These are phyloP conservation scores for Tadarida brasiliensis DNA, from an alignment of 2,797 vertebrate species.

Conservation along the genomic window DNA sequence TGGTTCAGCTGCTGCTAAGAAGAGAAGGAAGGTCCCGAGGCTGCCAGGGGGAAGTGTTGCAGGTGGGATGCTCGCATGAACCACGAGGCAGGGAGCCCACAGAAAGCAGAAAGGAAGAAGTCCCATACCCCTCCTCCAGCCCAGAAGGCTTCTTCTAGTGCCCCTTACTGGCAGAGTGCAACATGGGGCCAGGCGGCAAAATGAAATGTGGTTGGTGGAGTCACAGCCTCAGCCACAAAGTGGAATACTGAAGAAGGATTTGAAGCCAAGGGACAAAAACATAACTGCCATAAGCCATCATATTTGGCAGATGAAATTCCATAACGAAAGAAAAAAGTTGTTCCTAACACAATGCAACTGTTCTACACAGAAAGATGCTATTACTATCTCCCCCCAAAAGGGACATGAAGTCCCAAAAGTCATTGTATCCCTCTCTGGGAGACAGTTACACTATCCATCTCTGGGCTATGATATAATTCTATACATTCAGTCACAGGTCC, in stretches of 20 bases:
- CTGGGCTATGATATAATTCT: neutral
- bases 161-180: neutral
- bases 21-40: neutral
- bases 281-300: neutral
- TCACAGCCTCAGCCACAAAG: neutral
- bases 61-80: neutral
- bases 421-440: neutral
- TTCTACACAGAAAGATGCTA: neutral
- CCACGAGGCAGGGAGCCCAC: neutral
- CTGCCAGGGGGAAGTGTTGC: neutral
- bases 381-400: neutral
- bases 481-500: too few species aligned
- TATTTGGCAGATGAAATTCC: neutral
- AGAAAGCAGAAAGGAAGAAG: neutral
- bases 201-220: neutral
- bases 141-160: neutral
- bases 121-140: neutral
- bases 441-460: neutral
- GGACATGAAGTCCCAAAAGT: neutral
- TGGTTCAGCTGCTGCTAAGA: neutral
- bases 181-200: neutral
- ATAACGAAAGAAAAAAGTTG: neutral
- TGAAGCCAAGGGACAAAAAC: neutral
- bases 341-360: neutral
- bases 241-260: neutral